Percentiles rank a stretch among this genome's conserved stretches.
Conservation (phyloP, 1,140 invertebrate species). For the Zaprionus tsacasi region DNA sequence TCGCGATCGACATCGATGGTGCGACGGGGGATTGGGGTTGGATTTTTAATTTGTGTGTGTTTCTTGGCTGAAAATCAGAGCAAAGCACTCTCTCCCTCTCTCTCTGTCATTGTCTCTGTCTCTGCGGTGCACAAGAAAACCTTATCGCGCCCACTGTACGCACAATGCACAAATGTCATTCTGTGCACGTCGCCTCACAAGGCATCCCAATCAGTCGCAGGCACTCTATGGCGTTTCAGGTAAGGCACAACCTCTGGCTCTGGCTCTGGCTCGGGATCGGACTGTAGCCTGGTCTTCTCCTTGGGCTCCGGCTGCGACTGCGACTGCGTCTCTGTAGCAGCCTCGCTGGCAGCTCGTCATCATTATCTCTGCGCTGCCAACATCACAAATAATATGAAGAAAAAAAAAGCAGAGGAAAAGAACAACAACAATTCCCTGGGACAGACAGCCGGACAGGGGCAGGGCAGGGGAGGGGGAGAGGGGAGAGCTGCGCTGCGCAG, state of each 20-base stretch:
- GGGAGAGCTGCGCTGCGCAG: not conserved
- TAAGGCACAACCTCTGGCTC: conserved; percentile 57
- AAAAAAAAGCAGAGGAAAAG: conserved; percentile 46
- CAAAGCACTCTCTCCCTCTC: conserved; percentile 16
- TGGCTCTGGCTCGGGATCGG: not conserved
- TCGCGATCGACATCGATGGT: conserved; percentile 17
- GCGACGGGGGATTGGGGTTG: conserved; percentile 10
- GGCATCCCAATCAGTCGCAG: conserved; percentile 79
- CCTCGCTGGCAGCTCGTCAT: conserved; percentile 73
- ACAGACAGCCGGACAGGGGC: not conserved
- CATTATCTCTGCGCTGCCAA: conserved; percentile 80
- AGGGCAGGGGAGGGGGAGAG: not conserved
- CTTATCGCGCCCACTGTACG: conserved; percentile 80
- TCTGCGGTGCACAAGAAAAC: conserved; percentile 49
- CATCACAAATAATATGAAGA: conserved; percentile 80
- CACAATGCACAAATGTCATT: conserved; percentile 66
- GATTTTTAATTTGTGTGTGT: conserved; percentile 73
- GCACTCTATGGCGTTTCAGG: conserved; percentile 70
- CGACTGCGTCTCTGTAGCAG: not conserved
- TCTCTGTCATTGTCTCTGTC: no score
- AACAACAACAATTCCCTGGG: conserved; percentile 22
- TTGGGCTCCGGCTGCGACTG: no score
- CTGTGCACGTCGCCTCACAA: conserved; percentile 76
- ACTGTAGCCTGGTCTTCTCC: not conserved
- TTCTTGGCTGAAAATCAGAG: conserved; percentile 70